A percentile compares a stretch with the other conserved stretches of the same genome.
phyloP scores from a whole-genome alignment of 2,888 invertebrate species.

The Gymnoscelis rufifasciata region DNA sequence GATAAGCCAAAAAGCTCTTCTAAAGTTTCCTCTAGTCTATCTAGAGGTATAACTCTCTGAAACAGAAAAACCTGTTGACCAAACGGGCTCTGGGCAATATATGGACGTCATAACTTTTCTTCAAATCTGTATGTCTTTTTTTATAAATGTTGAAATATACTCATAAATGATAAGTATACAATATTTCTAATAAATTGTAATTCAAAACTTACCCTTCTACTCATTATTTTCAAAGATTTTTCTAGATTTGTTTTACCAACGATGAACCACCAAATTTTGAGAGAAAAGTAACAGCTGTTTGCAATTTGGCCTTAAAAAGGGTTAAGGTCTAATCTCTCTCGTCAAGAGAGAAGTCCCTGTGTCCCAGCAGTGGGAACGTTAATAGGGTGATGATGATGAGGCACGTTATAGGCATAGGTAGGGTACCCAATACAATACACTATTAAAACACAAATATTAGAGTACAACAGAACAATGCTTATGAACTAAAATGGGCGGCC shows the following conservation, averaged over 20 bases:
- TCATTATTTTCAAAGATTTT: constrained; percentile 19
- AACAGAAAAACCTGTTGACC: constrained; percentile 18
- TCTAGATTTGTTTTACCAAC: constrained; percentile 16
- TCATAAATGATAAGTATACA: constrained; percentile 16
- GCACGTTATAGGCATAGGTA: too few relatives aligned
- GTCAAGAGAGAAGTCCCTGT: too few relatives aligned
- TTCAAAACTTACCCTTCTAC: constrained; percentile 23
- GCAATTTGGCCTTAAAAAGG: constrained; percentile 6
- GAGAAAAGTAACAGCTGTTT: constrained; percentile 5
- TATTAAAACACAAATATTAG: too few relatives aligned
- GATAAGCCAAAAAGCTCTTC: constrained; percentile 8
- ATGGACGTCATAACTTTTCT: constrained; percentile 22
- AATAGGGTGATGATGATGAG: too few relatives aligned
- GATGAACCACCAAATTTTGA: constrained; percentile 9
- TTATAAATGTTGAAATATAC: constrained; percentile 12
- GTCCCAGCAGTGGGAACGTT: too few relatives aligned
- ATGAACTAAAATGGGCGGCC: too few relatives aligned
- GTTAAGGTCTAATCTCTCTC: too few relatives aligned
- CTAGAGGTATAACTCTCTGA: constrained; percentile 9
- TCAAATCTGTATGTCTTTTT: constrained; percentile 13
- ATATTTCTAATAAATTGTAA: constrained; percentile 21
- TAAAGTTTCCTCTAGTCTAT: constrained; percentile 17
- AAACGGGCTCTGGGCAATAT: constrained; percentile 22
- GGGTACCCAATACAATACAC: too few relatives aligned
- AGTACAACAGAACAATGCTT: too few relatives aligned